A percentile compares a stretch with the other conserved stretches of the same genome.
phyloP scores from a whole-genome alignment of 2,113 vertebrate genomes.

The Poeciliopsis turrubarensis region DNA sequence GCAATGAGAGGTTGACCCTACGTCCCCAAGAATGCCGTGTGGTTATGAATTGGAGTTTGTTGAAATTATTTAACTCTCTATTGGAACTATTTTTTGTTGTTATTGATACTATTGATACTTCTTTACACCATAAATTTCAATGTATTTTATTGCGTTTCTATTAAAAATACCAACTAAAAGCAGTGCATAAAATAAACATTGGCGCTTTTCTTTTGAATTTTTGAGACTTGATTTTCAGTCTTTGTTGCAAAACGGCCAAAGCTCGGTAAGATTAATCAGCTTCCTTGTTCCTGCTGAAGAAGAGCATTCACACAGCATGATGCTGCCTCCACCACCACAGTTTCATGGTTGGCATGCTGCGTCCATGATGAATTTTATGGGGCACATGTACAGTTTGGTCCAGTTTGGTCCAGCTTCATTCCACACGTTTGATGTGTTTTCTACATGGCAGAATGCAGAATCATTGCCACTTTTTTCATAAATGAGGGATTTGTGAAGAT shows the following conservation, averaged over 20 bases:
- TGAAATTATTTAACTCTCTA: too few species aligned
- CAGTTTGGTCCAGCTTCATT: not conserved
- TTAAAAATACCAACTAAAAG: not conserved
- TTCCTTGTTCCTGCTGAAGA: not conserved
- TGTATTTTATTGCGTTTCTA: not conserved
- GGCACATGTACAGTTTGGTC: not conserved
- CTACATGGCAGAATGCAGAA: not conserved
- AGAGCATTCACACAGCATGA: not conserved
- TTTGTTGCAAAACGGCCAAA: not conserved
- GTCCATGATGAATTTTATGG: not conserved
- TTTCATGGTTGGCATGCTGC: not conserved
- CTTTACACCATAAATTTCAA: not conserved
- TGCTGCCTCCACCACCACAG: not conserved
- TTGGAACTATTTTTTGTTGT: too few species aligned
- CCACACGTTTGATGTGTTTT: too few species aligned
- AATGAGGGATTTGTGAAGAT: not conserved
- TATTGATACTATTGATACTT: too few species aligned
- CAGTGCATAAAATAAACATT: not conserved
- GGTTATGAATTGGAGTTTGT: too few species aligned
- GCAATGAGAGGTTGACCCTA: too few species aligned
- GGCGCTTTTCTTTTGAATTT: too few species aligned
- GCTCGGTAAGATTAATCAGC: not conserved
- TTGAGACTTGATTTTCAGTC: too few species aligned
- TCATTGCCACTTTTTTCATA: too few species aligned
- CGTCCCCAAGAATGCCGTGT: too few species aligned